Evolutionary conservation across 2,113 vertebrate genomes (phyloP), one percentile per base, ranked within the genome.

Genomic region (Sylvia atricapilla): DNA sequence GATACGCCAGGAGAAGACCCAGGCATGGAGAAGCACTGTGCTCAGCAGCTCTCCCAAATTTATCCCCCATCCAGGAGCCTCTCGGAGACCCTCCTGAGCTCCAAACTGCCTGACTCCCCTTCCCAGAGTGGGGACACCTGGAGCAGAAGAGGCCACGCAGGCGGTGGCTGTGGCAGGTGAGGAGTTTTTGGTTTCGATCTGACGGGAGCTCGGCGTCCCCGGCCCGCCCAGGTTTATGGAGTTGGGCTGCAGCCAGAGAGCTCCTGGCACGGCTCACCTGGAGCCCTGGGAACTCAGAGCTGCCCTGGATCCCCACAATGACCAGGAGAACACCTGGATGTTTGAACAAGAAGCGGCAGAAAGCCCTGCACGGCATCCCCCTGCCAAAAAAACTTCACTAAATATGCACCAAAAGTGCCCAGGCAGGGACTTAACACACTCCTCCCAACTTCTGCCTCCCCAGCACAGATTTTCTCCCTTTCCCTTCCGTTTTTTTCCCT

Each of bases 1-100:
- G 41, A 3, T 3, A 1, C 0, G 2, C 31, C 73, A 22, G 0
- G 8, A 15, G 64, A 24, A 47, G 33, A 13, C 1, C 13, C 1
- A 1, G 2, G 13, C 25, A 31, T 0, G 14, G 44, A 3, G 10
- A 28, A 22, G 13, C 43, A 68, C 1, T 1, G 1, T 5, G 41
- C 47, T 25, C 9, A 0, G 50, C 49, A 41, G 11, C 31, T 46
- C 39, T 43, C 7, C 21, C 7, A 13, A 11, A 6, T 27, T 18
- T 7, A 2, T 5, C 37, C n/a, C 53, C 20, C 30, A 13, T 0
- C 25, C 44, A 10, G 39, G 37, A 27, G 6, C 72, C 15, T 5
- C 77, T 18, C 13, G 0, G 69, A 28, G 81, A 37, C 31, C 49
- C 27, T 37, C 37, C 60, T 2, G 4, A 75, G 44, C 92, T 43